Base-by-base conservation (phyloP, 2,797 vertebrate genomes). In the Paedocypris micromegethes region DNA sequence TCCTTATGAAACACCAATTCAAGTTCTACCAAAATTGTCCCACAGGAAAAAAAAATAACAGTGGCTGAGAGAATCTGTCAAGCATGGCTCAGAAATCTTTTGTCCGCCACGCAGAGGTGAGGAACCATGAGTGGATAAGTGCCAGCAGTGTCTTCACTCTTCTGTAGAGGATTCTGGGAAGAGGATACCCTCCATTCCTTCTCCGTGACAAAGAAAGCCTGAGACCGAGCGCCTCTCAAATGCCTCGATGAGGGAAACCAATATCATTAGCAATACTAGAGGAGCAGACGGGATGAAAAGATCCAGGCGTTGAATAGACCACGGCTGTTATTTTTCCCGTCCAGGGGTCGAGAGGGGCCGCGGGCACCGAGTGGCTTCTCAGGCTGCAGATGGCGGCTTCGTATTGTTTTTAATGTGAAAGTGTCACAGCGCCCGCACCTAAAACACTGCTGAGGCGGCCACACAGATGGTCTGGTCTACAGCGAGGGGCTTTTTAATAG, bases 171-270 rank as follows among this genome's bases (percentile, higher is more conserved):
- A 54, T 69, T 73, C 55, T 52, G 68, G 66, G 78, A 76, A 84
- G 84, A 81, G 66, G 83, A 87, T 85, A 78, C 79, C 67, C 75
- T 80, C 66, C 70, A 75, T 80, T 75, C 78, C 79, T 75, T 70
- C 51, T 6, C 9, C 59, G 73, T 76, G 81, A 87, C 84, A 88
- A 86, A 83, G 82, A 85, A 73, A 61, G 50, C 80, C 81, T 81
- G 82, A 85, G 82, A 86, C 77, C 64, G 53, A 41, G 73, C 58
- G 60, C 64, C 68, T 55, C 81, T 86, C 83, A 81, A 85, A 88
- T 79, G 80, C 73, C 45, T 63, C 56, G 81, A 78, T 86, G 86
- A 89, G 82, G 84, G 87, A 85, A 85, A 88, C 80, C 80, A 86
- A 85, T 88, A 88, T 90, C 83, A 87, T 86, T 81, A 82, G 82